phyloP scores from a whole-genome alignment of 92 coral and sea anemone species.

The Micromussa lordhowensis region DNA sequence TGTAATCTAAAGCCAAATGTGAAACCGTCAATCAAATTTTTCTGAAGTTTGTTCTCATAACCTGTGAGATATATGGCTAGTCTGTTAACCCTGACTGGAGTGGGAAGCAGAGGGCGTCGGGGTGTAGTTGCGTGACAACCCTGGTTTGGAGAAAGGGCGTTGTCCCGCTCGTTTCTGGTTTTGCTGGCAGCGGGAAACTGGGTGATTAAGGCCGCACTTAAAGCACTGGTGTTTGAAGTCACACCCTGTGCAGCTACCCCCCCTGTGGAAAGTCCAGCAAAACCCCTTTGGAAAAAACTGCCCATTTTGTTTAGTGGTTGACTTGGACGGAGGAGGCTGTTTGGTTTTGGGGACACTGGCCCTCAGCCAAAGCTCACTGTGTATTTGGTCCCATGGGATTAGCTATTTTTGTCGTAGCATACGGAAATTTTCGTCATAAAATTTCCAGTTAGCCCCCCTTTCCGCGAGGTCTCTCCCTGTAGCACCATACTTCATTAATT shows the following conservation, averaged over 20 bases:
- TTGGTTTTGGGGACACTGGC: constrained; percentile 32
- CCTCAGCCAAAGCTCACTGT: constrained; percentile 55
- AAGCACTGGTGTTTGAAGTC: constrained; percentile 54
- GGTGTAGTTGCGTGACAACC: neutral
- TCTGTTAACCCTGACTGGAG: constrained; percentile 59
- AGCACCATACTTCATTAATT: constrained; percentile 57
- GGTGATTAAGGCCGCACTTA: constrained; percentile 56
- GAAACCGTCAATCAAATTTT: constrained; percentile 48
- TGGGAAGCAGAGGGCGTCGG: constrained; percentile 15
- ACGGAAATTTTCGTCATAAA: constrained; percentile 57
- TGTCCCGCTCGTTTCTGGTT: constrained; percentile 31
- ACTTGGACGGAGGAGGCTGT: constrained; percentile 4
- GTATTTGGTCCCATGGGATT: constrained; percentile 50
- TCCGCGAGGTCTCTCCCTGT: constrained; percentile 47
- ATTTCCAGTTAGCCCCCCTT: constrained; percentile 58
- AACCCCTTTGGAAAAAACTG: constrained; percentile 36
- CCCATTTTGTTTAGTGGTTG: constrained; percentile 2
- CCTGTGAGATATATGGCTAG: constrained; percentile 33
- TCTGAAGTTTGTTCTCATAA: constrained; percentile 11
- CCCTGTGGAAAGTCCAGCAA: constrained; percentile 34
- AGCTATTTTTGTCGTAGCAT: constrained; percentile 34
- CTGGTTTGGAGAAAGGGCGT: constrained; percentile 17
- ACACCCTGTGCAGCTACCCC: constrained; percentile 54
- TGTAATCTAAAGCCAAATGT: constrained; percentile 50
- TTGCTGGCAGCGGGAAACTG: constrained; percentile 37